phyloP scores from a whole-genome alignment of 2,888 invertebrate species.

The Margaritifera margaritifera region DNA sequence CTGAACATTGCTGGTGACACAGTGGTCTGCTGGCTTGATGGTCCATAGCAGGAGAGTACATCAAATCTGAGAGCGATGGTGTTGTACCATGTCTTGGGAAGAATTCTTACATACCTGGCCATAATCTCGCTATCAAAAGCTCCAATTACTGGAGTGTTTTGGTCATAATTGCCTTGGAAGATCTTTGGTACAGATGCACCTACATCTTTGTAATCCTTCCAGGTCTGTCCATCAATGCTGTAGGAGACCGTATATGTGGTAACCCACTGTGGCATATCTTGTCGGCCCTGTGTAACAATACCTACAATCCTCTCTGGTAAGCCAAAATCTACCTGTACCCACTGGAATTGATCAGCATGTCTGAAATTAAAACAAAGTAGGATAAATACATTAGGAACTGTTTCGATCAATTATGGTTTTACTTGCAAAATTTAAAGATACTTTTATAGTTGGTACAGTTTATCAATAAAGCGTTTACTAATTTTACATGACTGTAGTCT shows the following conservation, averaged over 20 bases:
- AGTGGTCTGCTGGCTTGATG: conserved; percentile 11
- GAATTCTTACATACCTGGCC: conserved; percentile 50
- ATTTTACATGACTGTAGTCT: too few relatives aligned
- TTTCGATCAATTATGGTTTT: too few relatives aligned
- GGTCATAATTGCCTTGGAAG: conserved; percentile 50
- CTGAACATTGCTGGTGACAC: conserved; percentile 8
- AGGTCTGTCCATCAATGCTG: conserved; percentile 50
- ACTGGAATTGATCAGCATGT: conserved; percentile 44
- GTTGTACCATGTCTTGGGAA: conserved; percentile 52
- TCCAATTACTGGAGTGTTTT: conserved; percentile 34
- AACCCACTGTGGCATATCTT: conserved; percentile 46
- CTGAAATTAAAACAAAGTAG: conserved; percentile 12
- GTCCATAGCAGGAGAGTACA: conserved; percentile 48
- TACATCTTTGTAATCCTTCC: conserved; percentile 34
- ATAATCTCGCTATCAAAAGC: conserved; percentile 50
- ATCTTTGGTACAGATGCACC: conserved; percentile 33
- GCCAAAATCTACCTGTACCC: conserved; percentile 50
- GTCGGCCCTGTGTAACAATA: conserved; percentile 47
- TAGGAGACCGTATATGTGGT: conserved; percentile 45
- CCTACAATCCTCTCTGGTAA: conserved; percentile 44
- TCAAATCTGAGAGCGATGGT: conserved; percentile 57
- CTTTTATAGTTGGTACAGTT: too few relatives aligned
- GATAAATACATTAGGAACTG: neutral
- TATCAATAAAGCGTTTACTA: too few relatives aligned
- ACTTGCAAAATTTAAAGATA: too few relatives aligned